phyloP scores from a whole-genome alignment of 1,140 invertebrate genomes.

The Philaenus spumarius region DNA sequence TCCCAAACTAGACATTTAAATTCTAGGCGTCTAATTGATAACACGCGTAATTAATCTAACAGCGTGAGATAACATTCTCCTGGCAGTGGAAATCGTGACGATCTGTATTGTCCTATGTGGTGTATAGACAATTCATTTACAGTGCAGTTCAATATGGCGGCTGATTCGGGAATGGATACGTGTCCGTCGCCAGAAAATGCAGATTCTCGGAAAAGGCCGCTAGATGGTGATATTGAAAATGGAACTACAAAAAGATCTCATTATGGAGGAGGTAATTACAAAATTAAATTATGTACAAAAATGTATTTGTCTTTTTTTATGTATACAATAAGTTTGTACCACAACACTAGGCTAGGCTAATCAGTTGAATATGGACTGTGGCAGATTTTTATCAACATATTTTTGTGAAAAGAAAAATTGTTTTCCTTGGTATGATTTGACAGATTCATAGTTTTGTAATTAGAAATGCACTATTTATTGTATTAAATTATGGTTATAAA shows the following conservation, averaged over 20 bases:
- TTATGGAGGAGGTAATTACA: conserved; percentile 67
- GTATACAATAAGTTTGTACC: not conserved
- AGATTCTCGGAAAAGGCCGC: conserved; percentile 77
- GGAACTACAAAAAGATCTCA: conserved; percentile 81
- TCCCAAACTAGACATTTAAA: no score
- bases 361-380: not conserved
- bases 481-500: no score
- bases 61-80: not conserved
- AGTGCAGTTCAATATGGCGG: conserved; percentile 50
- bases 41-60: no score
- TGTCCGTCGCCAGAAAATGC: conserved; percentile 72
- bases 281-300: not conserved
- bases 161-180: conserved; percentile 74
- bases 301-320: not conserved
- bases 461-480: no score
- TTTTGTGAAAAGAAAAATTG: no score
- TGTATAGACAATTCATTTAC: conserved; percentile 14
- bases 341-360: not conserved
- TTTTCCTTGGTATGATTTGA: no score
- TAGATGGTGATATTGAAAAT: conserved; percentile 78
- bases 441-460: no score
- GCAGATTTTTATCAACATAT: no score
- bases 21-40: no score
- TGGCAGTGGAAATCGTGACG: conserved; percentile 2
- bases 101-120: conserved; percentile 15